phyloP scores from a whole-genome alignment of 2,797 vertebrate genomes.

The Sphaeramia orbicularis region DNA sequence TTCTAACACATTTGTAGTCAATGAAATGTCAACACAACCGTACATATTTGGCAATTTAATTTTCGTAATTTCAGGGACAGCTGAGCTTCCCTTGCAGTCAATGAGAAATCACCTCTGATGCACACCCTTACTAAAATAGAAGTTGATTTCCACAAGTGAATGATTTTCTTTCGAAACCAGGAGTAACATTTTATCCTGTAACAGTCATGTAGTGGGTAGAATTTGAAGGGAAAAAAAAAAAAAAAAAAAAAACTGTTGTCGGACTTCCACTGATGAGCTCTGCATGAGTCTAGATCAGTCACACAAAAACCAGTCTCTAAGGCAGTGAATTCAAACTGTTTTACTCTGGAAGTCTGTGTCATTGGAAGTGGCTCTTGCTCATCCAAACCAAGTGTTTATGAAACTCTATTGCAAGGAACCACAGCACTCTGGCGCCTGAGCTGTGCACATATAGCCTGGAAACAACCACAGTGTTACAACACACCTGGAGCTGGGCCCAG shows the following conservation, averaged over 20 bases:
- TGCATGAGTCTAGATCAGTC: not conserved
- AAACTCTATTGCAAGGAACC: constrained; percentile 46
- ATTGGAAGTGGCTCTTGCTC: constrained; percentile 24
- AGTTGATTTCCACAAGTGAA: not conserved
- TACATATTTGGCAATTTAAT: too few relatives aligned
- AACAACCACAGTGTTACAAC: constrained; percentile 67
- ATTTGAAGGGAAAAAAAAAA: too few relatives aligned
- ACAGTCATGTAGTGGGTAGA: not conserved
- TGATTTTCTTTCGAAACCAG: not conserved
- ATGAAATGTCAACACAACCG: too few relatives aligned
- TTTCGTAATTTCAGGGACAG: too few relatives aligned
- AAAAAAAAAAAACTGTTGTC: too few relatives aligned
- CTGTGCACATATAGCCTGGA: constrained; percentile 42
- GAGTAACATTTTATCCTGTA: not conserved
- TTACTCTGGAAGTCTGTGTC: constrained; percentile 8
- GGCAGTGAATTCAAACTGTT: constrained; percentile 2
- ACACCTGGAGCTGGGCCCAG: constrained; percentile 69
- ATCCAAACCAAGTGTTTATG: constrained; percentile 59
- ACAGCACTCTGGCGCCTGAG: constrained; percentile 59
- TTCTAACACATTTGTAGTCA: too few relatives aligned
- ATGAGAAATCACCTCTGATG: too few relatives aligned
- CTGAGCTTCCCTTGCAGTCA: too few relatives aligned
- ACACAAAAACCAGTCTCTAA: constrained; percentile 5
- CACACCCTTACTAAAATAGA: too few relatives aligned
- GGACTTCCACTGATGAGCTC: constrained; percentile 5